Conservation (phyloP, 2,797 vertebrate genomes). For the Poecilia picta region DNA sequence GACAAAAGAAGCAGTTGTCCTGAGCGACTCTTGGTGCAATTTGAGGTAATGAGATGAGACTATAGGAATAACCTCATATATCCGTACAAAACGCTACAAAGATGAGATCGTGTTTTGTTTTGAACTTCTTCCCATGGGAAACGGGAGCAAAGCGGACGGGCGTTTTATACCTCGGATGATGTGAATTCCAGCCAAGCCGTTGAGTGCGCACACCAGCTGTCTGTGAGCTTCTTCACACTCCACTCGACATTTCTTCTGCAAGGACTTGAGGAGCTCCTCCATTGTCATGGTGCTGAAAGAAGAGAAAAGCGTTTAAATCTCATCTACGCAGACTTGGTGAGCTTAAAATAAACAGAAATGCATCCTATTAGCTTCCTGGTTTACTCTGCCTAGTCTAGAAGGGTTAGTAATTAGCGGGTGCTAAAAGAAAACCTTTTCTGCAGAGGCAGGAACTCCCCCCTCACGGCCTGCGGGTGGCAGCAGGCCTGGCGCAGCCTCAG, state of each 20-base stretch:
- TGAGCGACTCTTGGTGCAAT: constrained; percentile 1
- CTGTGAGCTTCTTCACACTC: constrained; percentile 98
- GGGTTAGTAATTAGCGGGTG: constrained; percentile 45
- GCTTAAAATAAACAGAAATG: constrained; percentile 58
- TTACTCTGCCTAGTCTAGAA: constrained; percentile 27
- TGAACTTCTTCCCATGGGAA: constrained; percentile 74
- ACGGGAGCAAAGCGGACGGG: constrained; percentile 13
- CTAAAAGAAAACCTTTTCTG: constrained; percentile 86
- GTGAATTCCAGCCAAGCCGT: constrained; percentile 96
- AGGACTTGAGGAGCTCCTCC: constrained; percentile 95
- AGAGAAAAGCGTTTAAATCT: constrained; percentile 26
- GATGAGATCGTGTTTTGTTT: constrained; percentile 50
- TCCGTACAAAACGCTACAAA: constrained; percentile 17
- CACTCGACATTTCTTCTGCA: constrained; percentile 97
- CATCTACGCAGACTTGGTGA: constrained; percentile 25
- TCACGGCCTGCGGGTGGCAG: constrained; percentile 97
- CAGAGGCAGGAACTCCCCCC: constrained; percentile 95
- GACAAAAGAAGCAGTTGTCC: constrained; percentile 18
- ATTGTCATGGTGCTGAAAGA: constrained; percentile 95
- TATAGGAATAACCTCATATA: constrained; percentile 14
- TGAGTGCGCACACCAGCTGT: constrained; percentile 95
- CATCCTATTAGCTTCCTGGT: constrained; percentile 16
- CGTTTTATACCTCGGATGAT: constrained; percentile 92
- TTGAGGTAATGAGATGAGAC: constrained; percentile 28
- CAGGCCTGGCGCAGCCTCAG: constrained; percentile 96